Conservation (phyloP, 2,888 invertebrate species). For the Eupithecia abbreviata region DNA sequence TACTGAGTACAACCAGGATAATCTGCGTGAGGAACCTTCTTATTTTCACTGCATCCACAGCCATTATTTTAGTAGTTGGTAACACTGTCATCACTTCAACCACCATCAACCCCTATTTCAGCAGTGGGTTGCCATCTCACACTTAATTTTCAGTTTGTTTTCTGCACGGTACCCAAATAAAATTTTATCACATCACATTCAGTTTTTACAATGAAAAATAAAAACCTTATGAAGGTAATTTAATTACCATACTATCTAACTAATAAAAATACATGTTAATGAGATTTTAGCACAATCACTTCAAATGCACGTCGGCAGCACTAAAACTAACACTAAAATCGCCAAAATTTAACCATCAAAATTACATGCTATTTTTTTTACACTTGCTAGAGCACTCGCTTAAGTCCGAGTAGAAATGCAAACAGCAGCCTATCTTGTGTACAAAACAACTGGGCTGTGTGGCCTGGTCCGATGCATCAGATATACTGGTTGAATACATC, state of each 20-base stretch:
- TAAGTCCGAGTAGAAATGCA: background rate
- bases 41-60: constrained; percentile 11
- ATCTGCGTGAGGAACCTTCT: constrained; percentile 32
- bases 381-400: background rate
- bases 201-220: background rate
- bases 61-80: background rate
- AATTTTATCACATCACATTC: background rate
- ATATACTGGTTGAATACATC: constrained; percentile 8
- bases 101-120: constrained; percentile 3
- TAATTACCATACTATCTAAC: background rate
- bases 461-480: background rate
- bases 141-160: background rate
- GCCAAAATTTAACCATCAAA: background rate
- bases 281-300: background rate
- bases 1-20: constrained; percentile 35
- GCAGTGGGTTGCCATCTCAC: background rate
- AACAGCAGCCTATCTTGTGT: background rate
- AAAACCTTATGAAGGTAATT: background rate
- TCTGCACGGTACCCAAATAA: background rate
- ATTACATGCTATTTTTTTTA: background rate
- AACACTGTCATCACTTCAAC: constrained; percentile 19
- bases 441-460: background rate
- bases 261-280: background rate
- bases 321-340: background rate
- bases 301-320: background rate